Conservation (phyloP, 2,113 vertebrate genomes). For the Cepphus grylle region DNA sequence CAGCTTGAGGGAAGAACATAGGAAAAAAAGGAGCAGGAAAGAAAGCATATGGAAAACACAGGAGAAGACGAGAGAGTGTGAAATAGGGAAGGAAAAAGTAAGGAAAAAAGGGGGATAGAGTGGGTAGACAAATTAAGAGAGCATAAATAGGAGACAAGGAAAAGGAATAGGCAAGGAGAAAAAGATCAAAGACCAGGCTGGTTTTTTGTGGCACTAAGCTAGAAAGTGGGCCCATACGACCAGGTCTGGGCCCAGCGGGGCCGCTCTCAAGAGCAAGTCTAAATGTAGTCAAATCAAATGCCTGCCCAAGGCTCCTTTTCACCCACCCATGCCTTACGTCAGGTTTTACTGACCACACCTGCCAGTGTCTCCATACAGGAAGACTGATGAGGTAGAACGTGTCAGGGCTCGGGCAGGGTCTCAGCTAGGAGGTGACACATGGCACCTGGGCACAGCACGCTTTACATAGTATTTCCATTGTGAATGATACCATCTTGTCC, state of each 20-base stretch:
- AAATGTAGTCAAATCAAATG: not conserved
- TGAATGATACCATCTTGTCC: rapidly evolving
- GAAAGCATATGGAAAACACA: not conserved
- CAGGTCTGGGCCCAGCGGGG: too few species aligned
- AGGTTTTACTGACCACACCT: not conserved
- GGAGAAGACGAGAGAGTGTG: not conserved
- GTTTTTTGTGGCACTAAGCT: not conserved
- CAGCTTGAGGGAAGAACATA: not conserved
- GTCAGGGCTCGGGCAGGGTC: not conserved
- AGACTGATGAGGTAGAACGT: rapidly evolving
- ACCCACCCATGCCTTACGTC: rapidly evolving
- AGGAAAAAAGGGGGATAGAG: not conserved
- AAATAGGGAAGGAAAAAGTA: not conserved
- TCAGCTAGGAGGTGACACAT: not conserved
- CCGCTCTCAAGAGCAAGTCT: not conserved
- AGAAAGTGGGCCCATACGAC: not conserved
- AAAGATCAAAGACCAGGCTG: not conserved
- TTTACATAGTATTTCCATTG: not conserved
- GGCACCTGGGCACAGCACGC: rapidly evolving
- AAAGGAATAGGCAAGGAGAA: not conserved
- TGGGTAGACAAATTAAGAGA: not conserved
- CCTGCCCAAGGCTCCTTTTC: not conserved
- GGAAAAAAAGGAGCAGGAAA: not conserved
- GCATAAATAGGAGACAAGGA: not conserved
- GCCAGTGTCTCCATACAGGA: not conserved